Conservation (phyloP, 2,888 invertebrate genomes). For the Ecliptopera silaceata region DNA sequence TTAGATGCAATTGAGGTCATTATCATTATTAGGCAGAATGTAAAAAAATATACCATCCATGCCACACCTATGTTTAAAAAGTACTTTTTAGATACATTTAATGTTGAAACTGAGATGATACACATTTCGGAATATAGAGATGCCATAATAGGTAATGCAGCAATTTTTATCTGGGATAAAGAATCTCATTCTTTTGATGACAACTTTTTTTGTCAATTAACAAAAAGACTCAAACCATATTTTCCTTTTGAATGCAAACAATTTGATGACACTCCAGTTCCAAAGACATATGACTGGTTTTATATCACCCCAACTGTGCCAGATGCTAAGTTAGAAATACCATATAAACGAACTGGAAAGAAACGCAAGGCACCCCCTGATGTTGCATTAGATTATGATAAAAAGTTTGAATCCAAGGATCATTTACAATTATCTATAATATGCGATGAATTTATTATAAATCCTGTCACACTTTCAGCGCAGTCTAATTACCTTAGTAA, state of each 20-base stretch:
- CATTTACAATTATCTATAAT: conserved; percentile 49
- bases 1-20: conserved; percentile 52
- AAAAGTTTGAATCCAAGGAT: conserved; percentile 47
- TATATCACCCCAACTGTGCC: conserved; percentile 39
- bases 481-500: conserved; percentile 56
- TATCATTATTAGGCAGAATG: conserved; percentile 41
- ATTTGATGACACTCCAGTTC: conserved; percentile 28
- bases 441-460: conserved; percentile 44
- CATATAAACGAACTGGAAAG: conserved; percentile 38
- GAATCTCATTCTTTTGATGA: conserved; percentile 53
- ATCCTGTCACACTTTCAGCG: conserved; percentile 48
- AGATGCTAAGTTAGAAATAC: conserved; percentile 15
- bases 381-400: conserved; percentile 57
- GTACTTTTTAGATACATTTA: conserved; percentile 53
- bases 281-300: conserved; percentile 50
- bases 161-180: conserved; percentile 61
- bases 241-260: conserved; percentile 47
- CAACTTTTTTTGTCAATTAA: conserved; percentile 55
- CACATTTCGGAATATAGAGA: conserved; percentile 33
- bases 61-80: conserved; percentile 46
- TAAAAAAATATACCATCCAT: conserved; percentile 42
- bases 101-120: conserved; percentile 39
- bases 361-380: conserved; percentile 45
- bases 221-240: conserved; percentile 46
- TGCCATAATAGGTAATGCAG: conserved; percentile 47